Conservation (phyloP, 64 coral and sea anemone species). For the Orbicella faveolata region DNA sequence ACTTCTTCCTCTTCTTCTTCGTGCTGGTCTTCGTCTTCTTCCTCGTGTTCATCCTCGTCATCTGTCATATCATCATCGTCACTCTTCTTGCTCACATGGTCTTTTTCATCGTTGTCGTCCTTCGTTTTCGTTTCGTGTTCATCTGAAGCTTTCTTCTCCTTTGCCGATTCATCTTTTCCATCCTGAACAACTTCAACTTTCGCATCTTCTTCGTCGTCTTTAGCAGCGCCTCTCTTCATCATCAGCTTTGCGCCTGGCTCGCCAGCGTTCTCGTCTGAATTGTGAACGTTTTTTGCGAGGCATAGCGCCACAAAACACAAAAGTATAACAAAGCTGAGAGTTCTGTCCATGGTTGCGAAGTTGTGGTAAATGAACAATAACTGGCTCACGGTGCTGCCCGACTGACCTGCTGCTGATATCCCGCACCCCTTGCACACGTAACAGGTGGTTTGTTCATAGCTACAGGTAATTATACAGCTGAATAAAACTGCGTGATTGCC, state of each 20-base stretch:
- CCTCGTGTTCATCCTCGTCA: slow-evolving; percentile 37
- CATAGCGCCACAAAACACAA: slow-evolving; percentile 30
- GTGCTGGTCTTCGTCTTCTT: slow-evolving; percentile 10
- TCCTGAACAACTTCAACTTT: slow-evolving; percentile 78
- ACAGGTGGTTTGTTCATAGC: slow-evolving; percentile 16
- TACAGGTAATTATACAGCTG: slow-evolving; percentile 1
- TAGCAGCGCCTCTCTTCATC: slow-evolving; percentile 25
- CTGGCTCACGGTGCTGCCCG: not conserved
- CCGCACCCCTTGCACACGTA: not conserved
- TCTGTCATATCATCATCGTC: slow-evolving; percentile 52
- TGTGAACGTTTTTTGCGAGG: slow-evolving; percentile 4
- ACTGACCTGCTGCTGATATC: not conserved
- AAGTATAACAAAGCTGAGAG: slow-evolving; percentile 10
- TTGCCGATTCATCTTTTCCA: slow-evolving; percentile 14
- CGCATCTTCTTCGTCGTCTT: slow-evolving; percentile 78
- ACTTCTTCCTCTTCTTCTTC: slow-evolving; percentile 80
- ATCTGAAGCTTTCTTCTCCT: not conserved
- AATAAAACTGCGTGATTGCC: not conserved
- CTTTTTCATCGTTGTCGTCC: not conserved
- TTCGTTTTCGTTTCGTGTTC: slow-evolving; percentile 24
- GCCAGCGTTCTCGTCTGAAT: slow-evolving; percentile 16
- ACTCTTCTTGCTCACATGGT: slow-evolving; percentile 4
- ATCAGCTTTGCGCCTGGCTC: slow-evolving; percentile 53
- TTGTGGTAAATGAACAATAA: slow-evolving; percentile 45
- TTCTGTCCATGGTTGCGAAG: slow-evolving; percentile 34